Conservation (phyloP, 2,888 invertebrate species). For the Acrobasis suavella region DNA sequence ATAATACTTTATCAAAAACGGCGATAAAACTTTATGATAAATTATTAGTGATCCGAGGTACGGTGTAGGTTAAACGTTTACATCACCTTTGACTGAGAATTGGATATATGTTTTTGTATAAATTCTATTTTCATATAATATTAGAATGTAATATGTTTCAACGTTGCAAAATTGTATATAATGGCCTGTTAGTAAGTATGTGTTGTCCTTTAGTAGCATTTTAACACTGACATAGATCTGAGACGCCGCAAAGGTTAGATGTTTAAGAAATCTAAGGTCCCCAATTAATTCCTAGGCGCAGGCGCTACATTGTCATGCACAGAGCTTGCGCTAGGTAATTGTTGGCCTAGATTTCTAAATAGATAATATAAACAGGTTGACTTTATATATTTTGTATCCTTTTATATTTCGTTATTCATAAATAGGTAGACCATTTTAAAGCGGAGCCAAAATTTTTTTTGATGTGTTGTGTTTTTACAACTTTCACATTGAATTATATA, state of each 20-base stretch:
- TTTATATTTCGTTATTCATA: background rate
- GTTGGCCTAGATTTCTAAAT: conserved; percentile 56
- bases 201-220: conserved; percentile 11
- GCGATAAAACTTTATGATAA: too few species aligned
- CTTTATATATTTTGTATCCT: conserved; percentile 12
- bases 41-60: too few species aligned
- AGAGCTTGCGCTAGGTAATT: conserved; percentile 47
- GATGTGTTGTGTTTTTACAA: too few species aligned
- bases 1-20: too few species aligned
- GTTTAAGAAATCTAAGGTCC: conserved; percentile 17
- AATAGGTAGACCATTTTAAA: too few species aligned
- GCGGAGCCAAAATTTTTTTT: too few species aligned
- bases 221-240: conserved; percentile 15
- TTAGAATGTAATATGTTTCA: background rate
- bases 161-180: too few species aligned
- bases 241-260: conserved; percentile 15
- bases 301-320: conserved; percentile 26
- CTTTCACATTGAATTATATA: too few species aligned
- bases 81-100: too few species aligned
- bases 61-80: too few species aligned
- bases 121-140: background rate
- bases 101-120: too few species aligned
- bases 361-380: conserved; percentile 45
- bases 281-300: conserved; percentile 15
- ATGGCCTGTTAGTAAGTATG: background rate